Conservation (phyloP, 2,797 vertebrate species). For the Hippocampus kuda region DNA sequence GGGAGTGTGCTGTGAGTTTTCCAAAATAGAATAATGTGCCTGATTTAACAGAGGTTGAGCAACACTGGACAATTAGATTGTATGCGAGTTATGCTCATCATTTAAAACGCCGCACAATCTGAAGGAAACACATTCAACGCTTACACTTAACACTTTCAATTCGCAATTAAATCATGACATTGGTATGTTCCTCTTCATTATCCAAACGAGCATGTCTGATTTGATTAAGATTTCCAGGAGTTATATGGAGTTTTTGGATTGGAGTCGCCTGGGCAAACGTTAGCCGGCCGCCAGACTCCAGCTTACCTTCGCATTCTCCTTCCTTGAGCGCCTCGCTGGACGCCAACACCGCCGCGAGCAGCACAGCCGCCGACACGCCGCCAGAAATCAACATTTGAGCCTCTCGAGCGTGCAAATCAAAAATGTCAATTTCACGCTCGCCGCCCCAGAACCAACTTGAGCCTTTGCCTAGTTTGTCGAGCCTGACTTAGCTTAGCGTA, state of each 20-base stretch:
- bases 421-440: background rate
- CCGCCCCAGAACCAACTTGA: background rate
- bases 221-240: background rate
- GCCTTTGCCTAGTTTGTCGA: background rate
- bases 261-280: conserved; percentile 4
- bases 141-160: background rate
- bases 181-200: background rate
- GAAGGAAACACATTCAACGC: background rate
- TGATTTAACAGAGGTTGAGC: no score
- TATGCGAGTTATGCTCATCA: no score
- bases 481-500: background rate
- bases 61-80: no score
- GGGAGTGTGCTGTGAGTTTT: no score
- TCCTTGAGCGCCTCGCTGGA: conserved; percentile 64
- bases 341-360: conserved; percentile 67
- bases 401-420: background rate
- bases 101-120: no score
- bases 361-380: conserved; percentile 75
- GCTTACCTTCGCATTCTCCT: conserved; percentile 85
- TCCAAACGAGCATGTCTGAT: background rate
- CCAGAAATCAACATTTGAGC: conserved; percentile 57
- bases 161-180: background rate
- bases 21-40: no score
- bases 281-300: conserved; percentile 12
- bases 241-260: background rate